Evolutionary conservation across 1,140 invertebrate species (phyloP).

Genomic region (Teleogryllus occipitalis): DNA sequence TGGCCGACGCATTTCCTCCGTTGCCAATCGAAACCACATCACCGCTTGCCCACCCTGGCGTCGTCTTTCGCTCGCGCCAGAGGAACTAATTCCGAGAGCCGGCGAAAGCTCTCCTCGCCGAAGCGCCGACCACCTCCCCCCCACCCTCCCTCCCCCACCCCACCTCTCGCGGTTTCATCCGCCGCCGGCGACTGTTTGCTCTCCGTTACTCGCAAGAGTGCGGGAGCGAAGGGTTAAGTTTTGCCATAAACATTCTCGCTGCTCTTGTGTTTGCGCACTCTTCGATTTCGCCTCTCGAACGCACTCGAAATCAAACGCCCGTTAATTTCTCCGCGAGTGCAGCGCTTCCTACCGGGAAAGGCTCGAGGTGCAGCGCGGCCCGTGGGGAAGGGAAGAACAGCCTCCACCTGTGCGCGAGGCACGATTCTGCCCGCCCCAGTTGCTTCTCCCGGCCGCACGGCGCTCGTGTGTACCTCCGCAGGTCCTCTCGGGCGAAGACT

Average conservation of each 20-base stretch:
- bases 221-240: not conserved
- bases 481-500: too few relatives aligned
- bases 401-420: too few relatives aligned
- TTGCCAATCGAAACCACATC: too few relatives aligned
- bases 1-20: too few relatives aligned
- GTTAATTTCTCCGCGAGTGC: not conserved
- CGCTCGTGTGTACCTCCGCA: too few relatives aligned
- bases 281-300: not conserved
- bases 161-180: not conserved
- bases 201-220: not conserved
- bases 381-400: too few relatives aligned
- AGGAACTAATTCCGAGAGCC: not conserved
- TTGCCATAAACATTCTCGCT: not conserved
- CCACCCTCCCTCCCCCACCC: too few relatives aligned
- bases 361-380: too few relatives aligned
- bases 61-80: not conserved
- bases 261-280: not conserved
- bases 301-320: not conserved
- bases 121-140: too few relatives aligned
- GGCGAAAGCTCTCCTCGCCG: not conserved
- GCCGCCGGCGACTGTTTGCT: not conserved
- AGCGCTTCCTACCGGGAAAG: not conserved
- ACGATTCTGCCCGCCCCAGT: too few relatives aligned
- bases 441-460: too few relatives aligned
- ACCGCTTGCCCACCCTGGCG: not conserved